Conservation (phyloP, 2,888 invertebrate species). For the Adelognathus sp. region DNA sequence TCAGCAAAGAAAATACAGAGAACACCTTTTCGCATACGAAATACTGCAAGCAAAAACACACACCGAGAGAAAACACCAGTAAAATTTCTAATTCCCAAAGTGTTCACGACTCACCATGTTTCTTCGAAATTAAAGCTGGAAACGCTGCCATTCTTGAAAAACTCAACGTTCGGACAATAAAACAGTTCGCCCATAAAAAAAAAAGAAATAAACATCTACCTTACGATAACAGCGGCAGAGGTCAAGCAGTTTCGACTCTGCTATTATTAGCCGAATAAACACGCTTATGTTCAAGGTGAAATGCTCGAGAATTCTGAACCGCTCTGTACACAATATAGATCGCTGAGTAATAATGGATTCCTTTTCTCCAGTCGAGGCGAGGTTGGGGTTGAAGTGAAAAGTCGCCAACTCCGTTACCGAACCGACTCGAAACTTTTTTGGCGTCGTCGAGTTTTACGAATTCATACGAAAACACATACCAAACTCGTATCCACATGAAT, state of each 20-base stretch:
- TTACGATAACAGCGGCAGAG: neutral
- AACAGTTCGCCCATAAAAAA: neutral
- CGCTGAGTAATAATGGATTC: conserved; percentile 27
- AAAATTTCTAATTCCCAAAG: no score
- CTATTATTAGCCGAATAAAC: neutral
- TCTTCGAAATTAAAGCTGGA: no score
- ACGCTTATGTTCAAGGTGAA: conserved; percentile 34
- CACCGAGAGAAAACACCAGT: no score
- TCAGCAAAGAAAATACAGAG: no score
- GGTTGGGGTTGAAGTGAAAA: conserved; percentile 6
- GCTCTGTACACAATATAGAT: conserved; percentile 16
- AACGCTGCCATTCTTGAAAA: neutral
- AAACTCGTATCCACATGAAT: no score
- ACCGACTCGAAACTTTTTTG: conserved; percentile 40
- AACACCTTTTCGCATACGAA: no score
- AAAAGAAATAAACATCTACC: neutral
- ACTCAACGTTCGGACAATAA: neutral
- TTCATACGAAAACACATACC: neutral
- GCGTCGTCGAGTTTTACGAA: conserved; percentile 26
- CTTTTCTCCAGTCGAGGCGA: neutral
- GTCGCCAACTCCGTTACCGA: conserved; percentile 37
- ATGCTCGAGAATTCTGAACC: conserved; percentile 19
- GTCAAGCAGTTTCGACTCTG: neutral
- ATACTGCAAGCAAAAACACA: no score
- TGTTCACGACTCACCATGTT: no score